Evolutionary conservation across 2,113 vertebrate species (phyloP).

Genomic region (Trogon melanurus): DNA sequence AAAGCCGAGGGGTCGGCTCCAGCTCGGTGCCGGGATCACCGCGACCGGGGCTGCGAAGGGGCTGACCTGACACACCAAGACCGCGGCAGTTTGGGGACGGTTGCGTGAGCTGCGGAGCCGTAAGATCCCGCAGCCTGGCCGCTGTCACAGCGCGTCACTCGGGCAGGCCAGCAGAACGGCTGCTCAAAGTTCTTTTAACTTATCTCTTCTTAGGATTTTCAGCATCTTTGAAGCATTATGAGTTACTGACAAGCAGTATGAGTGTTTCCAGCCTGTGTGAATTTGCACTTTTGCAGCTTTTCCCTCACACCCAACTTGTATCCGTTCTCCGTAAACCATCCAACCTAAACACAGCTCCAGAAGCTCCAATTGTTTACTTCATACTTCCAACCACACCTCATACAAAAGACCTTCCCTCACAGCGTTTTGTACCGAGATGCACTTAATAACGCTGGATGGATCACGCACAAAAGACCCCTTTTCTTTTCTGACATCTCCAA

Average conservation of each 20-base stretch:
- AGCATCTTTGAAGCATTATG: background rate
- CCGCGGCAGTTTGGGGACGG: background rate
- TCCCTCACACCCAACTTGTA: background rate
- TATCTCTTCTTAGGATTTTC: background rate
- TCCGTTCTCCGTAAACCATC: background rate
- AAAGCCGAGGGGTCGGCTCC: background rate
- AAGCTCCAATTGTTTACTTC: background rate
- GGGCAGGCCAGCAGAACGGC: fast-evolving
- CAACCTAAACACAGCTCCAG: background rate
- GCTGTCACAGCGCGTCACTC: background rate
- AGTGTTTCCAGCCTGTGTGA: background rate
- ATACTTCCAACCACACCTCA: background rate
- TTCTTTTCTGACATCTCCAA: background rate
- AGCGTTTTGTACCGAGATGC: background rate
- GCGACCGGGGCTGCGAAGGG: fast-evolving
- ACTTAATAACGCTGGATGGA: background rate
- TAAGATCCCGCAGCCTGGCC: background rate
- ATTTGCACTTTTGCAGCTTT: background rate
- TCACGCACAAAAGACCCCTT: background rate
- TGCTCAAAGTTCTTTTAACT: background rate
- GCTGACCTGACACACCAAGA: background rate
- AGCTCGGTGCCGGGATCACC: background rate
- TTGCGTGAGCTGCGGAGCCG: background rate
- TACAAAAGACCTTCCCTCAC: background rate
- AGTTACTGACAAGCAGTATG: background rate